These are phyloP conservation scores for Muntiacus muntjak DNA, from an alignment of 2,113 vertebrate genomes.

Conservation along the genomic window DNA sequence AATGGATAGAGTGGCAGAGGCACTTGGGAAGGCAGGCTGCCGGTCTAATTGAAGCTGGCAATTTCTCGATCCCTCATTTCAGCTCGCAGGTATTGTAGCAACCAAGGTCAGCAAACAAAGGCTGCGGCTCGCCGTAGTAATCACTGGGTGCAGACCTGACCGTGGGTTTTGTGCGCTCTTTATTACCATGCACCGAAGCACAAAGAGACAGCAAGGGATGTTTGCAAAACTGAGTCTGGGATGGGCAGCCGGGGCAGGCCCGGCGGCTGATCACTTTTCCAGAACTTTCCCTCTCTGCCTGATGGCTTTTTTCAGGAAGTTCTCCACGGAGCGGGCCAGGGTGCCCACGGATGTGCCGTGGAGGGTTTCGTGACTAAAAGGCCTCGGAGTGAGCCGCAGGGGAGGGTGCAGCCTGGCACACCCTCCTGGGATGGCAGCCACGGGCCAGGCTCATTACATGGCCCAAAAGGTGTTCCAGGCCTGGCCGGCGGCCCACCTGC, in stretches of 20 bases:
- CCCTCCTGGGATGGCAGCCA: neutral
- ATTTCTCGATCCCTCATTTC: conserved; percentile 75
- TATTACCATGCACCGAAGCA: rapidly evolving
- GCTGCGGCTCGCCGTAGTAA: conserved; percentile 58
- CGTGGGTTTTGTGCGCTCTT: neutral
- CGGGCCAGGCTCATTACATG: neutral
- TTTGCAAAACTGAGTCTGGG: rapidly evolving
- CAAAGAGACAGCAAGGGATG: rapidly evolving
- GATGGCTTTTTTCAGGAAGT: neutral
- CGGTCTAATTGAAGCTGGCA: conserved; percentile 81
- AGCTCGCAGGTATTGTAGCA: conserved; percentile 74
- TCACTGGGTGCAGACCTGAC: conserved; percentile 27
- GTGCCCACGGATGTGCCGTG: neutral
- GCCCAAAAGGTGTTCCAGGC: neutral
- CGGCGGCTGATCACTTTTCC: rapidly evolving
- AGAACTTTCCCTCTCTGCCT: neutral
- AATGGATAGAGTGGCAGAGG: conserved; percentile 73
- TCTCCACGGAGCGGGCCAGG: rapidly evolving
- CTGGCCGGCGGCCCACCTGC: neutral
- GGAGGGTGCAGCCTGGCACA: neutral
- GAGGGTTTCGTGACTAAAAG: neutral
- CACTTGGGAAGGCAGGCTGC: conserved; percentile 78
- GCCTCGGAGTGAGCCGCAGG: neutral
- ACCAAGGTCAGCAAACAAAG: conserved; percentile 80
- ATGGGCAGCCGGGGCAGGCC: rapidly evolving